Evolutionary conservation across 2,888 invertebrate species (phyloP), one percentile per base, ranked within the genome.

Genomic region (Lamellibrachia columna): DNA sequence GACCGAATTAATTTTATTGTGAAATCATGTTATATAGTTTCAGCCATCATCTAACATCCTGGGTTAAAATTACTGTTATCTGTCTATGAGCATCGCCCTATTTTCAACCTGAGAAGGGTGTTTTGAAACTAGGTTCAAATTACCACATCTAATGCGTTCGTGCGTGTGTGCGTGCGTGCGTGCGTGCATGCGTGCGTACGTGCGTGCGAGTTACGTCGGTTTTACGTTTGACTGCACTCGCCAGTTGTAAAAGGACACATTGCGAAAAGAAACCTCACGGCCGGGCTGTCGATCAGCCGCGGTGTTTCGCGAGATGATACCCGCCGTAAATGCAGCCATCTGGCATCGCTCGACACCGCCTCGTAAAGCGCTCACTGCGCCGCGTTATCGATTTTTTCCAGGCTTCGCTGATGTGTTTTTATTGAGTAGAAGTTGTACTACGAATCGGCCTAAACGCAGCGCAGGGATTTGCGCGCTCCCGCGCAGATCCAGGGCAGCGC

Each of bases 361-460:
- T 75, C 75, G 75, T 75, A 75, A 75, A 75, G 22, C 75, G 75
- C 22, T n/a, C 15, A 22, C 75, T 75, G 75, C 75, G 75, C 40
- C 1, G 40, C 75, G 75, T 2, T 75, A 75, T 75, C 75, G 75
- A 75, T 75, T 75, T 75, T 75, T 75, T 75, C 75, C 75, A 75
- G 75, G 75, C 75, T 75, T n/a, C 75, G 75, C 75, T 75, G n/a
- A 75, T 75, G 75, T 75, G 75, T 75, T 75, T 75, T 75, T 75
- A 75, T 75, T 15, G 75, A 75, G 75, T 75, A 75, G 75, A 75
- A 75, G 75, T 75, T 75, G 75, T 75, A 75, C 75, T 75, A 75
- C 75, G 75, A 75, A 75, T 75, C 75, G 22, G 75, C 75, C 75
- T 75, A 75, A 75, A 75, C 75, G 75, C 75, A 15, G 75, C 75